Conservation (phyloP, 2,797 vertebrate species). For the Podarcis lilfordi region DNA sequence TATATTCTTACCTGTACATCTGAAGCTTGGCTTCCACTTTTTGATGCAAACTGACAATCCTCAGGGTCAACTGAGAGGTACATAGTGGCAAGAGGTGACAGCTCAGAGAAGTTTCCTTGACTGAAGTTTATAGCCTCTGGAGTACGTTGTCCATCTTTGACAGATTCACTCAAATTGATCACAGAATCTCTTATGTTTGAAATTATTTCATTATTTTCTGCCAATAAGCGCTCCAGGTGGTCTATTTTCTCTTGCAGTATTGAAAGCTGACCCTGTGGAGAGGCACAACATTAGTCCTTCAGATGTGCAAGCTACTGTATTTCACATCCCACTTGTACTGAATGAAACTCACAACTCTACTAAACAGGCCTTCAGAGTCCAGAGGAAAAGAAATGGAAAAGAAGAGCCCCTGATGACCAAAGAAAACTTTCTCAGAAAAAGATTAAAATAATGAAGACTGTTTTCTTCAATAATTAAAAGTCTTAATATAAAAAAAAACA, state of each 20-base stretch:
- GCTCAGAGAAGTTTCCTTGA: conserved; percentile 68
- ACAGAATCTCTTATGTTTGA: conserved; percentile 88
- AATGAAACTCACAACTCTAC: background rate
- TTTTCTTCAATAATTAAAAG: background rate
- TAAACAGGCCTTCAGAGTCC: background rate
- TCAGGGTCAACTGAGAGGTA: conserved; percentile 71
- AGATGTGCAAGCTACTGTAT: background rate
- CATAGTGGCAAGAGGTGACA: conserved; percentile 65
- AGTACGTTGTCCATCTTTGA: conserved; percentile 78
- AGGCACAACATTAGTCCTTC: conserved; percentile 51
- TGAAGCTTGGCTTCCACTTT: conserved; percentile 67
- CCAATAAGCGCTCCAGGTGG: conserved; percentile 87
- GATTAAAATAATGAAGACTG: background rate
- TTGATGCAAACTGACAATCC: conserved; percentile 82
- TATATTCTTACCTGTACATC: conserved; percentile 83
- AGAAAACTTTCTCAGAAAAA: background rate
- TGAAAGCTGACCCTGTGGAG: conserved; percentile 85
- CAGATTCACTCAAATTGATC: conserved; percentile 83
- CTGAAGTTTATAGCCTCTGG: conserved; percentile 78
- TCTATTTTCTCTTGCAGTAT: conserved; percentile 92
- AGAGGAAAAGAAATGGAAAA: background rate
- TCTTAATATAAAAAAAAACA: background rate
- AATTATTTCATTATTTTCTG: conserved; percentile 92
- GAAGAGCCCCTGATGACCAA: background rate
- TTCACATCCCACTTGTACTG: background rate